Conservation (phyloP, 2,113 vertebrate genomes). For the Speoplatyrhinus poulsoni region DNA sequence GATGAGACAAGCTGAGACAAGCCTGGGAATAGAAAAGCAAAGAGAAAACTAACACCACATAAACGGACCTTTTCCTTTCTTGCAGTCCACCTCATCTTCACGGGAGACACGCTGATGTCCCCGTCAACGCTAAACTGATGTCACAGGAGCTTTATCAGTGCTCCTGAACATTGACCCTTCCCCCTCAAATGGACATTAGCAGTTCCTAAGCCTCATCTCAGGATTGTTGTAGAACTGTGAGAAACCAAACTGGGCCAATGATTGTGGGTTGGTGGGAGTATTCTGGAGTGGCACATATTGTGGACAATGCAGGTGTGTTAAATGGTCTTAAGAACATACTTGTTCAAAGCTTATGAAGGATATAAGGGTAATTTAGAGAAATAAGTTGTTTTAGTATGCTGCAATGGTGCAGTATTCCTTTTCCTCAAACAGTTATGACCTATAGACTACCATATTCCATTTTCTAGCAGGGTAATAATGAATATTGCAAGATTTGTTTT, state of each 20-base stretch:
- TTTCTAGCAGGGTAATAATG: slow-evolving; percentile 48
- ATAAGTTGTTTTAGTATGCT: slow-evolving; percentile 32
- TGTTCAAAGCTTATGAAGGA: slow-evolving; percentile 49
- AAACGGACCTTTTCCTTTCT: slow-evolving; percentile 6
- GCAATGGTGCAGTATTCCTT: slow-evolving; percentile 70
- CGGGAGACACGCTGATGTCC: slow-evolving; percentile 27
- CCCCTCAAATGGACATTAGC: slow-evolving; percentile 46
- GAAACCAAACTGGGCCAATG: slow-evolving; percentile 62
- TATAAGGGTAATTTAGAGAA: slow-evolving; percentile 26
- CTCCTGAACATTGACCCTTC: slow-evolving; percentile 35
- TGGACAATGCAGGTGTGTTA: slow-evolving; percentile 51
- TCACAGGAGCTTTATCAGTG: slow-evolving; percentile 32
- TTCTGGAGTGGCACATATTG: slow-evolving; percentile 50
- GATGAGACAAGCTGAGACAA: slow-evolving; percentile 35
- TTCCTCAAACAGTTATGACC: slow-evolving; percentile 33
- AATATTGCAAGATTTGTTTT: background rate
- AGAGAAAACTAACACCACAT: slow-evolving; percentile 4
- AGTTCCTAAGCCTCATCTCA: slow-evolving; percentile 73
- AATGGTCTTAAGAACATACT: slow-evolving; percentile 46
- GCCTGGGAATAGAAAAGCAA: slow-evolving; percentile 25
- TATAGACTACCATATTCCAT: slow-evolving; percentile 19
- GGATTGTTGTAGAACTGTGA: slow-evolving; percentile 64
- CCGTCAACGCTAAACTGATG: slow-evolving; percentile 50
- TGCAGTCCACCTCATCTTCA: slow-evolving; percentile 27
- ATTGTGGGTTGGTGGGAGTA: slow-evolving; percentile 39